Base-by-base conservation (phyloP, 2,888 invertebrate species). In the Vanessa cardui region DNA sequence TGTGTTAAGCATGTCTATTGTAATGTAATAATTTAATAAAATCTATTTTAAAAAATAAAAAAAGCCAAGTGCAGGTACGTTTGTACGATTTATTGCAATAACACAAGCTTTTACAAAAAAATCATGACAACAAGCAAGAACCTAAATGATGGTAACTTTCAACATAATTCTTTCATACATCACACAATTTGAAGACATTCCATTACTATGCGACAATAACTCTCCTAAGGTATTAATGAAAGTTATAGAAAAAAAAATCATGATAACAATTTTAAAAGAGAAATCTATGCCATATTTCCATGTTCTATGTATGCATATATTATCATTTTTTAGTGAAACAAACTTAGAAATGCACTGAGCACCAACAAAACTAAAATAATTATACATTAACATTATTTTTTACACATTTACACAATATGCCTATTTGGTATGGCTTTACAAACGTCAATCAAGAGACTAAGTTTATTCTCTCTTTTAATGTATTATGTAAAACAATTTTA, bases 41-140 rank as follows among this genome's bases (percentile, higher is more conserved):
- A 56, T 33, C 16, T 31, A 15, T 2, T 18, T 46, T 46, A n/a
- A 16, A n/a, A 56, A 31, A 21, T 47, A 56, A 64, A 59, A n/a
- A 63, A 56, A 47, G 12, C 12, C 49, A 61, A 64, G 45, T 58
- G 47, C 70, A 68, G 62, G 72, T 73, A 76, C 82, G 84, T 85
- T 89, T 89, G 88, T 92, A 91, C 87, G 83, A 85, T 92, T 90
- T 92, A 92, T 89, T 92, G 86, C 85, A 83, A 86, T 89, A 90
- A 91, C 87, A 90, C 88, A 90, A 56, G 86, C 39, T 91, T 90
- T 91, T 90, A 90, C 85, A 87, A 86, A 90, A 83, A 87, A 87
- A 83, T 82, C 83, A 85, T 85, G 86, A 88, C 84, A 91, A 87
- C 83, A 85, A 84, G 86, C 80, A 80, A 82, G 79, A 82, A 85